phyloP scores from a whole-genome alignment of 2,888 invertebrate species.

The Charanyca ferruginea region DNA sequence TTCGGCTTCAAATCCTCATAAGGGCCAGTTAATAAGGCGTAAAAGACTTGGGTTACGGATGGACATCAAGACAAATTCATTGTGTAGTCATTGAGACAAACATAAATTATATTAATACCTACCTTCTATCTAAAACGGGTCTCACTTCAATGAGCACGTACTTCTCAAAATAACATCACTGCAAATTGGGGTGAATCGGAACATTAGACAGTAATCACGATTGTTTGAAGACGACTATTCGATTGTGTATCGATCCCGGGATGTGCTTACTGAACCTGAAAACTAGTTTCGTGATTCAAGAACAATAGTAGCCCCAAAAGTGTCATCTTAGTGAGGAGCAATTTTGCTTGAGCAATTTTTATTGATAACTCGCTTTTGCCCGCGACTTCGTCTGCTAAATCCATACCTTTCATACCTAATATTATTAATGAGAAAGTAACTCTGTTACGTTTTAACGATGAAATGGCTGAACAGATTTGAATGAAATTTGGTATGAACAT shows the following conservation, averaged over 20 bases:
- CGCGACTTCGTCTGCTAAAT: too few species aligned
- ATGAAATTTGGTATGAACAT: too few species aligned
- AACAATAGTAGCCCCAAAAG: slow-evolving; percentile 14
- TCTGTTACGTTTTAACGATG: too few species aligned
- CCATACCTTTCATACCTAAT: too few species aligned
- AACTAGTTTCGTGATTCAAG: slow-evolving; percentile 31
- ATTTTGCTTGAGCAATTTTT: neutral
- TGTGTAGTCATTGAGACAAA: slow-evolving; percentile 17
- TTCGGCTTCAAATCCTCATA: too few species aligned
- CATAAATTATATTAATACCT: neutral
- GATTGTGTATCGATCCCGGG: slow-evolving; percentile 30
- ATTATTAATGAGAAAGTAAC: too few species aligned
- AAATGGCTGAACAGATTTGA: too few species aligned
- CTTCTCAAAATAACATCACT: slow-evolving; percentile 1
- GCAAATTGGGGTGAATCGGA: slow-evolving; percentile 21
- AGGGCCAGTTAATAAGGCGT: neutral
- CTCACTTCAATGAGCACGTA: slow-evolving; percentile 18
- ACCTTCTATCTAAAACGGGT: neutral
- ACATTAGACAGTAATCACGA: slow-evolving; percentile 27
- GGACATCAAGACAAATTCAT: neutral
- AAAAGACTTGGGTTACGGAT: neutral
- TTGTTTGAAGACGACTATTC: slow-evolving; percentile 25
- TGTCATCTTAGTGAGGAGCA: slow-evolving; percentile 3
- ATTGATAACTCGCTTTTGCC: too few species aligned
- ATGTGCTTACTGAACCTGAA: slow-evolving; percentile 43